Conservation (phyloP, 2,113 vertebrate species). For the Talpa occidentalis region DNA sequence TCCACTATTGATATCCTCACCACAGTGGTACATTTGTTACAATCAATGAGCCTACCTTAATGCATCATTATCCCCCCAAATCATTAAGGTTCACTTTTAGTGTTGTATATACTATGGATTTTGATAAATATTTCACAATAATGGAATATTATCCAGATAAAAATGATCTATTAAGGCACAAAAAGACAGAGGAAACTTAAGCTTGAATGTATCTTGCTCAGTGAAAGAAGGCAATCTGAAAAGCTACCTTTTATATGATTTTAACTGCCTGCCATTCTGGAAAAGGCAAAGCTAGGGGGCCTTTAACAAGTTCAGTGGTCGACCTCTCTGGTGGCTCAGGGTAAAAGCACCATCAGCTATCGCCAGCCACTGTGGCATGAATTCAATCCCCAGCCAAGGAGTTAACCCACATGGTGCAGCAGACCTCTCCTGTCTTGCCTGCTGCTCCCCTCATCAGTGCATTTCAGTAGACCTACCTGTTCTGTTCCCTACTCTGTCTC, state of each 20-base stretch:
- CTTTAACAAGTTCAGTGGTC: not conserved
- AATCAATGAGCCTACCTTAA: not conserved
- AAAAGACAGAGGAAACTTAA: not conserved
- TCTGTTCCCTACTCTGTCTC: too few relatives aligned
- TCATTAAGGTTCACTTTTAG: not conserved
- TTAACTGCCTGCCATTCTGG: not conserved
- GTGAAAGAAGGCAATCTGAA: not conserved
- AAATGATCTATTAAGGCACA: not conserved
- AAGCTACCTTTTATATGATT: not conserved
- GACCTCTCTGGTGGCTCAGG: too few relatives aligned
- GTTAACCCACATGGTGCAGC: too few relatives aligned
- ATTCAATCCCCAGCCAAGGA: too few relatives aligned
- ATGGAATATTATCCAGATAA: not conserved
- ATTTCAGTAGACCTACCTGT: too few relatives aligned
- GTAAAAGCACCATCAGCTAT: too few relatives aligned
- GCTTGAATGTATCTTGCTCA: not conserved
- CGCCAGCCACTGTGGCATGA: too few relatives aligned
- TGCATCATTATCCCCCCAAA: not conserved
- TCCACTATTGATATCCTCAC: not conserved
- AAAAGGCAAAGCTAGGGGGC: not conserved
- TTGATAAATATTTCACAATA: not conserved
- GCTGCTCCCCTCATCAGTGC: too few relatives aligned
- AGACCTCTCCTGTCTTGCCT: too few relatives aligned
- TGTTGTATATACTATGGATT: not conserved
- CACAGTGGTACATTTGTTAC: not conserved